Conservation (phyloP, 2,888 invertebrate species). For the Hoplodrina ambigua region DNA sequence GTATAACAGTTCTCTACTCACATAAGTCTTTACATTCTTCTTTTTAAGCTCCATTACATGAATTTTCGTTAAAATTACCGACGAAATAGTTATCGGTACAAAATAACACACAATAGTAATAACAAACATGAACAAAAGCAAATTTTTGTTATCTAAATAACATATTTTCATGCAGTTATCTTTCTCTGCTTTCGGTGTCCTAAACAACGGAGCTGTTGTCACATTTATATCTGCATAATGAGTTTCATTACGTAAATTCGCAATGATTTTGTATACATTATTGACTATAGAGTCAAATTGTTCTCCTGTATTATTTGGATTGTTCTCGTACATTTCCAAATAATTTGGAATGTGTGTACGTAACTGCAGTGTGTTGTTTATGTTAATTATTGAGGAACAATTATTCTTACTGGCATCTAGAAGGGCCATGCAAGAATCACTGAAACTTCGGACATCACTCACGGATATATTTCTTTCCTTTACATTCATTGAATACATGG, state of each 20-base stretch:
- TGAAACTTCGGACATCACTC: conserved; percentile 67
- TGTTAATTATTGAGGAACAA: conserved; percentile 65
- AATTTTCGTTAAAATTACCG: conserved; percentile 83
- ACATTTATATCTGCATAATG: conserved; percentile 68
- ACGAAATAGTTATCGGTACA: conserved; percentile 85
- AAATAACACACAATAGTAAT: conserved; percentile 82
- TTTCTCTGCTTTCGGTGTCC: conserved; percentile 71
- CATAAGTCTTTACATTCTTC: conserved; percentile 77
- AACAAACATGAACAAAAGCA: conserved; percentile 82
- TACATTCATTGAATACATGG: conserved; percentile 82
- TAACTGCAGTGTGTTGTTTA: conserved; percentile 70
- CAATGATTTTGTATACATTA: conserved; percentile 79
- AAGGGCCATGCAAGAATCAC: conserved; percentile 78
- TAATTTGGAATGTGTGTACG: conserved; percentile 75
- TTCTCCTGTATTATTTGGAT: conserved; percentile 64
- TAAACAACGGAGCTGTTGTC: conserved; percentile 67
- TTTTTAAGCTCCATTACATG: conserved; percentile 79
- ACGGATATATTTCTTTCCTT: conserved; percentile 70
- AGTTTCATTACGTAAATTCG: conserved; percentile 73
- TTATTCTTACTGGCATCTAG: conserved; percentile 74
- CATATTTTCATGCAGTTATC: conserved; percentile 82
- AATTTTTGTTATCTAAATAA: conserved; percentile 79
- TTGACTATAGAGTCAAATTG: conserved; percentile 74
- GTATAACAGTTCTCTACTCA: conserved; percentile 82
- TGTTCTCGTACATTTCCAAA: conserved; percentile 73